Percentiles rank a stretch among this genome's conserved stretches.
These are phyloP conservation scores for Eupithecia inturbata DNA, from an alignment of 2,888 invertebrate species.

Conservation along the genomic window DNA sequence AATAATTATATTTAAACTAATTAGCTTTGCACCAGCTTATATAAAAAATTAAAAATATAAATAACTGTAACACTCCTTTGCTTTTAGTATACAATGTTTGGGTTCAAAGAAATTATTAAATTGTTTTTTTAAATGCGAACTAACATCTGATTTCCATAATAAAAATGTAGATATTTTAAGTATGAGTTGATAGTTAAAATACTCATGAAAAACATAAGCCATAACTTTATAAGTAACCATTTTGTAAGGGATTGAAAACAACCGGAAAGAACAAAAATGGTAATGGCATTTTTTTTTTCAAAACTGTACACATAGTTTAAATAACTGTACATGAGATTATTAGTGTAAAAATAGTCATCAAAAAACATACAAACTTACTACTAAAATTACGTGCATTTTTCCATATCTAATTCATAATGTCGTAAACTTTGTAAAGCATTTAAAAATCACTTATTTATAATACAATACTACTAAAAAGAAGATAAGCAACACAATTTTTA, in stretches of 20 bases:
- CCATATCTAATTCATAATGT: background rate
- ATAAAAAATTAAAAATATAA: slow-evolving; percentile 61
- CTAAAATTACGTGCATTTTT: slow-evolving; percentile 13
- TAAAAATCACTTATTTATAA: background rate
- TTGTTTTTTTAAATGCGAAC: background rate
- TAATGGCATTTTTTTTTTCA: background rate
- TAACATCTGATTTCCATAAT: background rate
- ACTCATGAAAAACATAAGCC: background rate
- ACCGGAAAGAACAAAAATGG: background rate
- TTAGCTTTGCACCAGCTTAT: slow-evolving; percentile 72
- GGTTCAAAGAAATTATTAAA: background rate
- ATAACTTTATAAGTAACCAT: background rate
- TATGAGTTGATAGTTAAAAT: background rate
- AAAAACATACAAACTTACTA: slow-evolving; percentile 19
- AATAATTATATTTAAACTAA: slow-evolving; percentile 67
- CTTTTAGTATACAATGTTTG: slow-evolving; percentile 1
- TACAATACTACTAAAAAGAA: too few relatives aligned
- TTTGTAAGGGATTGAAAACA: background rate
- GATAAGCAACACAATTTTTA: too few relatives aligned
- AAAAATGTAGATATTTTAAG: background rate
- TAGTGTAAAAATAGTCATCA: slow-evolving; percentile 39
- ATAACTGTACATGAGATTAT: slow-evolving; percentile 42
- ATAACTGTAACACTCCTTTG: background rate
- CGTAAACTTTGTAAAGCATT: slow-evolving; percentile 1
- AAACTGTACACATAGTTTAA: background rate